These are phyloP conservation scores for Tonatia bakeri DNA, from an alignment of 2,113 vertebrate genomes.

Conservation along the genomic window DNA sequence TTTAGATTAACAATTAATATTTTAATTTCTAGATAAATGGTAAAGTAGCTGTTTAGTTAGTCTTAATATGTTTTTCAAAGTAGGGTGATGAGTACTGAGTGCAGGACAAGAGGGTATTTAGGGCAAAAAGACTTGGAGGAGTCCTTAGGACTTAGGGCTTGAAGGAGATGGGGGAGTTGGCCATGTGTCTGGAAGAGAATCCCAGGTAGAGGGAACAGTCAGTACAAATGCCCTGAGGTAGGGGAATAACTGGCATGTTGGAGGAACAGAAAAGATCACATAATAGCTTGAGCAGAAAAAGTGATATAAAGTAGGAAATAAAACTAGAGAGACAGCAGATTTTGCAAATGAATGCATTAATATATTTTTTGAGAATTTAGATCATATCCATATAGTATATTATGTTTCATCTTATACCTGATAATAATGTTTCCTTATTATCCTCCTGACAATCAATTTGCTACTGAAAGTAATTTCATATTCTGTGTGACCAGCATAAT, in stretches of 20 bases:
- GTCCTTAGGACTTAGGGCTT: not conserved
- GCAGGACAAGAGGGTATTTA: not conserved
- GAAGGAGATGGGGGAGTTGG: not conserved
- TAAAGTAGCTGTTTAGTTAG: not conserved
- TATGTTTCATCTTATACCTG: not conserved
- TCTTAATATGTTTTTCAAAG: not conserved
- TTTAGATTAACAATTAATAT: not conserved
- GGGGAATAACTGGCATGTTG: not conserved
- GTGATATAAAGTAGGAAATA: not conserved
- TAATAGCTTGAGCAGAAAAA: not conserved
- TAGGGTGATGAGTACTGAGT: not conserved
- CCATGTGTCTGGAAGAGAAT: not conserved
- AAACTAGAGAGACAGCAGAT: not conserved
- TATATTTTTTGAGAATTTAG: not conserved
- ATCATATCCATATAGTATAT: not conserved
- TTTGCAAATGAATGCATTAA: not conserved
- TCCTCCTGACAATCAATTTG: constrained; percentile 32
- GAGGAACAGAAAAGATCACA: not conserved
- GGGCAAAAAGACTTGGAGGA: not conserved
- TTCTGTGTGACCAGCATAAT: not conserved
- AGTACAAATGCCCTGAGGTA: not conserved
- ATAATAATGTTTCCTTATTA: not conserved
- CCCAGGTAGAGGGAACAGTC: not conserved
- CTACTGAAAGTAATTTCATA: constrained; percentile 32
- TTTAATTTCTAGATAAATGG: not conserved